These are phyloP conservation scores for Microcebus ravelobensis DNA, from an alignment of 2,113 vertebrate genomes.

Conservation along the genomic window DNA sequence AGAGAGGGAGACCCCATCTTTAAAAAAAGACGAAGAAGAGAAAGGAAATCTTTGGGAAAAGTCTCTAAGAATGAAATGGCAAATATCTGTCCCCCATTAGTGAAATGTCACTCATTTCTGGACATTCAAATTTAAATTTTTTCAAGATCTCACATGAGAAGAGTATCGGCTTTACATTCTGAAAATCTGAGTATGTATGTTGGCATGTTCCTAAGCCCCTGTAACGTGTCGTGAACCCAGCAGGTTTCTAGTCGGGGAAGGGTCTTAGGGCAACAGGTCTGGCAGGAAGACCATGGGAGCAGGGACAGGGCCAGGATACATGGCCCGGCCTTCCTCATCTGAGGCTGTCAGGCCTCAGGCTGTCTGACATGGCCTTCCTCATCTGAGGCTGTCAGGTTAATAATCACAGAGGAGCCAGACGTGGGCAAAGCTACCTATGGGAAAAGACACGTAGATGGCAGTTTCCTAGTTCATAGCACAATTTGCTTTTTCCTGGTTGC, in stretches of 20 bases:
- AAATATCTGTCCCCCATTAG: background rate
- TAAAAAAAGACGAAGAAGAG: too few species aligned
- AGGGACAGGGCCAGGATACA: too few species aligned
- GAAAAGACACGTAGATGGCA: background rate
- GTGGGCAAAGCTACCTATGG: accelerated
- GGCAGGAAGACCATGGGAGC: background rate
- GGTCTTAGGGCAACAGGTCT: too few species aligned
- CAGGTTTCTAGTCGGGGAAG: too few species aligned
- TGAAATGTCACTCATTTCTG: background rate
- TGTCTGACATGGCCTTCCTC: background rate
- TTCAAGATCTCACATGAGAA: background rate
- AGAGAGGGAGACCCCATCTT: too few species aligned
- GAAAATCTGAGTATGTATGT: background rate
- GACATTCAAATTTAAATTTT: background rate
- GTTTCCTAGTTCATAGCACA: background rate
- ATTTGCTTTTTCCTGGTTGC: background rate
- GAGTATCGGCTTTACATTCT: background rate
- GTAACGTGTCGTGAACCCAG: too few species aligned
- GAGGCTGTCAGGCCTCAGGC: too few species aligned
- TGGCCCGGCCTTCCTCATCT: background rate
- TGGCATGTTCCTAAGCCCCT: background rate
- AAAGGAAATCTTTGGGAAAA: background rate
- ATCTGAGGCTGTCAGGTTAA: too few species aligned
- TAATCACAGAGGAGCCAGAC: background rate
- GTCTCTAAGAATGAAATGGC: background rate